Conservation (phyloP, 2,888 invertebrate species). For the Erpobdella octoculata region DNA sequence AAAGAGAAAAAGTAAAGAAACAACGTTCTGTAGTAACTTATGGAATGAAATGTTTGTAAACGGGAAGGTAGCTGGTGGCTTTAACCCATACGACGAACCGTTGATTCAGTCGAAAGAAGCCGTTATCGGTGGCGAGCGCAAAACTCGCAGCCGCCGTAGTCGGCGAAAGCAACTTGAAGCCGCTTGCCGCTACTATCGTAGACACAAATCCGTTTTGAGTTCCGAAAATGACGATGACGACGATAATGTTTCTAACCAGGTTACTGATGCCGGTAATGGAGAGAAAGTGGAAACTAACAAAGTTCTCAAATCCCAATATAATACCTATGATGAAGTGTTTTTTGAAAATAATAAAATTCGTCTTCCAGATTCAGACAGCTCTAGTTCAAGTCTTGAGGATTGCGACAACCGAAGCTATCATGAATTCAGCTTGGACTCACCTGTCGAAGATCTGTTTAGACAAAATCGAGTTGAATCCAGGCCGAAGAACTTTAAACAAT, state of each 20-base stretch:
- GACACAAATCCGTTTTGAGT: background rate
- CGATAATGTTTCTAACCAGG: background rate
- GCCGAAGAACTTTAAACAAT: no score
- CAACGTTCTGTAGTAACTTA: no score
- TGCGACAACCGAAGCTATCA: no score
- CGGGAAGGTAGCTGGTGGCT: background rate
- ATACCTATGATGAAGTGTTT: background rate
- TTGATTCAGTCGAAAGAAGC: no score
- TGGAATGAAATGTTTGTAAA: no score
- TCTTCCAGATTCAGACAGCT: background rate
- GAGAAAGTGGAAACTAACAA: background rate
- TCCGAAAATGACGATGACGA: slow-evolving; percentile 4
- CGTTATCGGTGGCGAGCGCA: background rate
- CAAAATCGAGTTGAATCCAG: background rate
- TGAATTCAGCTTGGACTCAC: no score
- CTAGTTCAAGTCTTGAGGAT: background rate
- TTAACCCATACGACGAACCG: background rate
- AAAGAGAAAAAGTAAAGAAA: background rate
- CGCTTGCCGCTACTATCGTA: slow-evolving; percentile 2
- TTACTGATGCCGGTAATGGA: background rate
- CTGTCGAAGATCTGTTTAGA: background rate
- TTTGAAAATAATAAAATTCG: background rate
- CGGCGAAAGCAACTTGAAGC: no score
- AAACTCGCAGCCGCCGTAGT: background rate
- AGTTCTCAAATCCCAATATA: background rate